Evolutionary conservation across 2,797 vertebrate species (phyloP), one percentile per base, ranked within the genome.

Genomic region (Geotrypetes seraphini): DNA sequence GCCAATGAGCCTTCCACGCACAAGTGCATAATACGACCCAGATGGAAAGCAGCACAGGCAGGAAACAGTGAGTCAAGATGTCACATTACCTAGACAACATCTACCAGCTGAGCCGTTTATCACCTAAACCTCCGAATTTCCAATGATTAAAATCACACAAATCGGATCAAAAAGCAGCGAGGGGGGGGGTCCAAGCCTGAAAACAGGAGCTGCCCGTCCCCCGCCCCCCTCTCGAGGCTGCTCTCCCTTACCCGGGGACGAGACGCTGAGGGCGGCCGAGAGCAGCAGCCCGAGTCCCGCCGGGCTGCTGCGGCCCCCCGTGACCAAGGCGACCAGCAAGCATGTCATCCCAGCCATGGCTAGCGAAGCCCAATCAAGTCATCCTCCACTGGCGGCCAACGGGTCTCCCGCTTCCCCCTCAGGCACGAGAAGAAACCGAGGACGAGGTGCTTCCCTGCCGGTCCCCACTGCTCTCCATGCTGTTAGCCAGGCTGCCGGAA

Each of bases 301-400:
- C 39, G 28, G 20, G 33, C 42, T 46, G 36, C 50, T 61, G 25
- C 45, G 32, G 47, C 47, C 38, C 29, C 42, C 43, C 45, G 58
- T 59, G 46, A 23, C 36, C 58, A 42, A 65, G 46, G 59, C 63
- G 57, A 60, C 67, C 51, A 30, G 44, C 46, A 57, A 61, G 62
- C 66, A 63, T 53, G 53, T 53, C 66, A 65, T 28, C 62, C 63
- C 49, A 28, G 44, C 58, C 58, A 63, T 63, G 60, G 60, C 63
- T 62, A 57, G 45, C 42, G 22, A 53, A 53, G 37, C 53, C 38
- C 41, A 54, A 37, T 65, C 62, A 65, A 47, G 58, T 43, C 57
- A 58, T 57, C 49, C 38, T 36, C 30, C 23, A 14, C 42, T 30
- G 25, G 30, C 42, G 28, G 36, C 47, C 15, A 25, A 34, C 31